phyloP scores from a whole-genome alignment of 2,113 vertebrate genomes.

The Notechis scutatus region DNA sequence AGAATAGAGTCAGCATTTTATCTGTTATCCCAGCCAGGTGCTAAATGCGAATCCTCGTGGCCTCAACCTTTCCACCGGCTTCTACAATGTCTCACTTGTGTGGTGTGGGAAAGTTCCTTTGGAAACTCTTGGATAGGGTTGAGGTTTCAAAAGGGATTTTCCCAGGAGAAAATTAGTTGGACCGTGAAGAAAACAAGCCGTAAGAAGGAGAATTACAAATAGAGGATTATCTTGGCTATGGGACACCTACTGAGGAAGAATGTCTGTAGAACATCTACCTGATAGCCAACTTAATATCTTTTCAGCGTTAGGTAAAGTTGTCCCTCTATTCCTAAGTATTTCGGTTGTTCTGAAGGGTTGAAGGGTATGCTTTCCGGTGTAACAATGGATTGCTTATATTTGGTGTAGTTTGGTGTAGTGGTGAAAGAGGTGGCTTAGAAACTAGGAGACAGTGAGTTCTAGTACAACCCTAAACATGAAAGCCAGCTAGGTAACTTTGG shows the following conservation, averaged over 20 bases:
- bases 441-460: neutral
- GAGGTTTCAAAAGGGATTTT: neutral
- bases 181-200: accelerated
- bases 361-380: neutral
- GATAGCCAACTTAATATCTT: neutral
- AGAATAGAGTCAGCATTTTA: neutral
- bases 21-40: constrained; percentile 13
- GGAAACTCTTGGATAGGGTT: accelerated
- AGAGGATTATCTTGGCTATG: neutral
- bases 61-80: accelerated
- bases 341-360: neutral
- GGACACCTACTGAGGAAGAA: neutral
- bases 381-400: neutral
- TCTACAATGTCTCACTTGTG: constrained; percentile 9
- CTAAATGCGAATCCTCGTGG: constrained; percentile 11
- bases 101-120: accelerated
- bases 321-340: neutral
- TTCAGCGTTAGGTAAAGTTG: neutral
- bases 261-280: neutral
- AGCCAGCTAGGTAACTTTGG: neutral
- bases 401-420: neutral
- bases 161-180: accelerated
- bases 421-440: neutral
- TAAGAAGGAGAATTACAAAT: neutral
- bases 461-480: neutral